A percentile compares a stretch with the other conserved stretches of the same genome.
Conservation (phyloP, 1,140 invertebrate species). For the Sycobia sp. region DNA sequence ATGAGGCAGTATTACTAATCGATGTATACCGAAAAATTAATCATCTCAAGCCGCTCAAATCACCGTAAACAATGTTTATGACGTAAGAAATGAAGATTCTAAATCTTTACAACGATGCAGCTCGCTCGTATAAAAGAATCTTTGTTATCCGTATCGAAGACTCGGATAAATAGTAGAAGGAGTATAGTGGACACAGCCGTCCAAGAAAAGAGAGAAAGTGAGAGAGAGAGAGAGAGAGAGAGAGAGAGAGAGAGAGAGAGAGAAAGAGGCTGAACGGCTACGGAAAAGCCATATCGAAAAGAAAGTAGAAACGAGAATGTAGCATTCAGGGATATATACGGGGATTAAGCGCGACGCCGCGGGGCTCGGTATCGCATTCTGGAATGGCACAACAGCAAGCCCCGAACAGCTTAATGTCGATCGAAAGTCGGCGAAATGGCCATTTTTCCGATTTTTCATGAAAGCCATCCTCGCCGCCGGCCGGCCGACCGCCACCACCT, state of each 20-base stretch:
- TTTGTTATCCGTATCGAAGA: background rate
- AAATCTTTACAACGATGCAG: too few relatives aligned
- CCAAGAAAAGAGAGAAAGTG: too few relatives aligned
- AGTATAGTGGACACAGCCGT: too few relatives aligned
- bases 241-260: background rate
- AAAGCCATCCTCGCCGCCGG: background rate
- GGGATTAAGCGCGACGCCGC: slow-evolving; percentile 48
- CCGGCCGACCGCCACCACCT: too few relatives aligned
- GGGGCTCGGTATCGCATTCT: slow-evolving; percentile 41
- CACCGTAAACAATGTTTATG: too few relatives aligned
- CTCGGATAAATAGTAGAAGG: background rate
- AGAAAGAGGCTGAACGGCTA: background rate
- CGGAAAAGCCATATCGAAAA: background rate
- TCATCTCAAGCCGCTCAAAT: too few relatives aligned
- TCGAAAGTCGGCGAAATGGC: slow-evolving; percentile 50
- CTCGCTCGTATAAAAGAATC: background rate
- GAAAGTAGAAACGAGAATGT: slow-evolving; percentile 36
- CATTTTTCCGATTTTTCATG: too few relatives aligned
- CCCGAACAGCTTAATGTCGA: slow-evolving; percentile 58
- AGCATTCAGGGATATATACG: slow-evolving; percentile 11
- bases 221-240: background rate
- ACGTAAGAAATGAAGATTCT: too few relatives aligned
- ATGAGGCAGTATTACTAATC: too few relatives aligned
- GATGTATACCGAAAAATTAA: too few relatives aligned
- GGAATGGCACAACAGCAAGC: slow-evolving; percentile 52